Conservation (phyloP, 2,888 invertebrate species). For the Leptura quadrifasciata region DNA sequence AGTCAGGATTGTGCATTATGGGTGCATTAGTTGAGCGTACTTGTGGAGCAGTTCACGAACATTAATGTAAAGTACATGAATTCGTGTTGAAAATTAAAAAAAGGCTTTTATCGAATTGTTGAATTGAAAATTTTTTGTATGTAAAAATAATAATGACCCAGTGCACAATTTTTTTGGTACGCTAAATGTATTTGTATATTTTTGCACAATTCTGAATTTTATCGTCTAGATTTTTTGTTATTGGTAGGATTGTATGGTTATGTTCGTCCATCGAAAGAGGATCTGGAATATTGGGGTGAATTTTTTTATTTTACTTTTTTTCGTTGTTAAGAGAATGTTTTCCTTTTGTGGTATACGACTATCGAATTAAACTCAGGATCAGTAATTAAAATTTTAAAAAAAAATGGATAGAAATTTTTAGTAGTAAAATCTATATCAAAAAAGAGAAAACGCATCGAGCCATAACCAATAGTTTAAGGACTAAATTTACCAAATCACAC, state of each 20-base stretch:
- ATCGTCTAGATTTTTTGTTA: slow-evolving; percentile 43
- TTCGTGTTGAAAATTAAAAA: not conserved
- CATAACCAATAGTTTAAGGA: not conserved
- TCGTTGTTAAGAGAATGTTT: not conserved
- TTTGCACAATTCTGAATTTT: slow-evolving; percentile 41
- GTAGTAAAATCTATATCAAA: not conserved
- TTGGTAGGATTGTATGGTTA: slow-evolving; percentile 40
- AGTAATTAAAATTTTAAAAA: not conserved
- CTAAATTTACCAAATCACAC: not conserved
- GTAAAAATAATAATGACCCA: slow-evolving; percentile 11
- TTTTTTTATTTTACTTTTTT: slow-evolving; percentile 15
- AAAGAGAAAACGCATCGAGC: not conserved
- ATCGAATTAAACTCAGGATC: not conserved
- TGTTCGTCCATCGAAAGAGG: slow-evolving; percentile 37
- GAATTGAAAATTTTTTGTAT: not conserved
- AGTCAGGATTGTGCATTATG: slow-evolving; percentile 22
- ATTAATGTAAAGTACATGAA: not conserved
- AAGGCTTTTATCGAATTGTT: not conserved
- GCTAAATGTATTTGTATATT: slow-evolving; percentile 19
- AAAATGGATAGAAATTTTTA: not conserved
- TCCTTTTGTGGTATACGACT: slow-evolving; percentile 1
- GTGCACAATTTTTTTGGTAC: slow-evolving; percentile 6
- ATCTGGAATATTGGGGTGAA: slow-evolving; percentile 36
- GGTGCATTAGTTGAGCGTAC: slow-evolving; percentile 1
- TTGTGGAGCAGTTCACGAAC: not conserved